These are phyloP conservation scores for Heteractis magnifica DNA, from an alignment of 92 coral and sea anemone species.

Conservation along the genomic window DNA sequence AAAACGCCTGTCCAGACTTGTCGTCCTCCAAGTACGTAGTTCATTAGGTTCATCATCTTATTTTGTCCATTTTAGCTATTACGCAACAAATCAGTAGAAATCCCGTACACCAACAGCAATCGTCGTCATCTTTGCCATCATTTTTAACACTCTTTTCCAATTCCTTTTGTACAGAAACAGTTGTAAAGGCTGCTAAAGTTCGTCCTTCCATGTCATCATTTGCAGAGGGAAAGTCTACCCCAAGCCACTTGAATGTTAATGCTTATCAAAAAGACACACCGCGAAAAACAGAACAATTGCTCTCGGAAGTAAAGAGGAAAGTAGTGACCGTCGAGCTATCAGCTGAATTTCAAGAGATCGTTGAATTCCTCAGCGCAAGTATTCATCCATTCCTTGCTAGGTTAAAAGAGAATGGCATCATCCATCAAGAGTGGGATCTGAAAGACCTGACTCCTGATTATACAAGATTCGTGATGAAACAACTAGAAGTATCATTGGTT, in stretches of 20 bases:
- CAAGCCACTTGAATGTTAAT: neutral
- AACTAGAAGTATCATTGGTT: conserved; percentile 51
- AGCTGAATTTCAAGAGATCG: conserved; percentile 65
- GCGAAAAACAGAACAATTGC: neutral
- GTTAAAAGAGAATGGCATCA: conserved; percentile 63
- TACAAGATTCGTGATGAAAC: conserved; percentile 84
- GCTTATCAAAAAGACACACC: neutral
- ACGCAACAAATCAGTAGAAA: neutral
- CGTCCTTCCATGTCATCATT: conserved; percentile 60
- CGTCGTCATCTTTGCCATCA: neutral
- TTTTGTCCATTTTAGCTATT: neutral
- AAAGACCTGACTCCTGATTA: conserved; percentile 63
- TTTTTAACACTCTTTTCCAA: neutral
- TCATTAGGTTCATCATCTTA: neutral
- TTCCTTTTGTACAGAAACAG: conserved; percentile 24
- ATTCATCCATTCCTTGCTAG: conserved; percentile 65
- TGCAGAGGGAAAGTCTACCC: neutral
- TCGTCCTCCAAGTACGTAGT: conserved; percentile 22
- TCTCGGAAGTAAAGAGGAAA: conserved; percentile 14
- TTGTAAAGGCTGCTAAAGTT: conserved; percentile 67
- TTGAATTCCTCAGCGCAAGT: conserved; percentile 48
- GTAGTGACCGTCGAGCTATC: conserved; percentile 49
- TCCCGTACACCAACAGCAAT: neutral
- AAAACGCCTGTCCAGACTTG: conserved; percentile 5
- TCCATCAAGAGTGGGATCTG: conserved; percentile 47